Evolutionary conservation across 2,113 vertebrate species (phyloP).

Genomic region (Antennarius striatus): DNA sequence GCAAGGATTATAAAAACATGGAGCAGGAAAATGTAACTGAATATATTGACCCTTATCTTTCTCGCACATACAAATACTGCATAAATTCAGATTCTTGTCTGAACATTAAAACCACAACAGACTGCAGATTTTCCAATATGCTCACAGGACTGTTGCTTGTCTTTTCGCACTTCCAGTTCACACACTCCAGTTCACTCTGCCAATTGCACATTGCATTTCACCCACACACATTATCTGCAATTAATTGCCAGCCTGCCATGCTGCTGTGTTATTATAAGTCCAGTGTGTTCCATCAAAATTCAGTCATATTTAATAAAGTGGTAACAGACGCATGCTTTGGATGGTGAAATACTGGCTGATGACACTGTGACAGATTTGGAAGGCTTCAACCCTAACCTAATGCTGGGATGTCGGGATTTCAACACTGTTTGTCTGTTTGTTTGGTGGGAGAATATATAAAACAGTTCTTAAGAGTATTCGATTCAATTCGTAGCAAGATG

Average conservation of each 20-base stretch:
- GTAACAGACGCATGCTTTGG: slow-evolving; percentile 6
- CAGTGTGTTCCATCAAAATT: slow-evolving; percentile 35
- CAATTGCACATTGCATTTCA: slow-evolving; percentile 54
- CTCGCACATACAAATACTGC: slow-evolving; percentile 8
- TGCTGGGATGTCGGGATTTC: background rate
- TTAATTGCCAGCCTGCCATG: slow-evolving; percentile 16
- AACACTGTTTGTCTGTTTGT: too few species aligned
- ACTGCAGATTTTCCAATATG: slow-evolving; percentile 55
- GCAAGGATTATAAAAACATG: background rate
- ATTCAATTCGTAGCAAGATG: too few species aligned
- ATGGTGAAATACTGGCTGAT: slow-evolving; percentile 26
- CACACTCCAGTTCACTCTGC: slow-evolving; percentile 51
- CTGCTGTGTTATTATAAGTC: slow-evolving; percentile 21
- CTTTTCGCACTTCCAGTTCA: slow-evolving; percentile 58
- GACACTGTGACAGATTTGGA: slow-evolving; percentile 21
- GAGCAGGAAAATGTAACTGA: background rate
- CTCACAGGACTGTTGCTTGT: slow-evolving; percentile 35
- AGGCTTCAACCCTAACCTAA: background rate
- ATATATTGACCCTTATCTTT: slow-evolving; percentile 2
- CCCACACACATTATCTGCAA: slow-evolving; percentile 14
- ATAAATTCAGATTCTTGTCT: slow-evolving; percentile 15
- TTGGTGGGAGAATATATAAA: too few species aligned
- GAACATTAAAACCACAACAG: slow-evolving; percentile 15
- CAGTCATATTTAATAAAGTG: slow-evolving; percentile 23
- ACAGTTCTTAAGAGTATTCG: too few species aligned